phyloP scores from a whole-genome alignment of 2,888 invertebrate genomes.

The Aspidiotus destructor region DNA sequence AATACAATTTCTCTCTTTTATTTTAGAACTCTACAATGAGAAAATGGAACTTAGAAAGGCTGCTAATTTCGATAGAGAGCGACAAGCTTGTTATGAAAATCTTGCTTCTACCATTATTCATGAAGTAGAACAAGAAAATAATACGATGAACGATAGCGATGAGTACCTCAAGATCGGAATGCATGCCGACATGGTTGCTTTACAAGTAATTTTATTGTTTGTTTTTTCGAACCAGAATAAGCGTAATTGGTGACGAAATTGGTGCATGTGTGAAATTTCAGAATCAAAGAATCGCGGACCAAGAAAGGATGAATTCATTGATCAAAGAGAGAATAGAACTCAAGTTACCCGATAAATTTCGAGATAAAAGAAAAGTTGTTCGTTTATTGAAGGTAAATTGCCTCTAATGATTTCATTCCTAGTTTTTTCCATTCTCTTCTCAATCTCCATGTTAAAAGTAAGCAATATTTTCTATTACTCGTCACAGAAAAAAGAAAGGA shows the following conservation, averaged over 20 bases:
- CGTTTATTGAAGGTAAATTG: constrained; percentile 35
- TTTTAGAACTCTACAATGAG: constrained; percentile 10
- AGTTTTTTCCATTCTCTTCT: no score
- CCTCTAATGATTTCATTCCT: no score
- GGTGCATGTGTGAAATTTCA: neutral
- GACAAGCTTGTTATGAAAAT: constrained; percentile 10
- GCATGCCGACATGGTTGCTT: neutral
- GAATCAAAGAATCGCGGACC: constrained; percentile 27
- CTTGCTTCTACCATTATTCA: constrained; percentile 13
- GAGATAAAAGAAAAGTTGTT: constrained; percentile 33
- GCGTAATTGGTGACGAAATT: no score
- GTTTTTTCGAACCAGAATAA: no score
- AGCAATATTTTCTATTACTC: no score
- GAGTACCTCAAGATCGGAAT: neutral
- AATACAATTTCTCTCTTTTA: neutral
- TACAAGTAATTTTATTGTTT: constrained; percentile 1
- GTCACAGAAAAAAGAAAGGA: no score
- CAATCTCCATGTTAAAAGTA: no score
- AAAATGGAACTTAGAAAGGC: constrained; percentile 15
- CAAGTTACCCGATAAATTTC: constrained; percentile 33
- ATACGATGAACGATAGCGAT: neutral
- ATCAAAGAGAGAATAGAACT: constrained; percentile 34
- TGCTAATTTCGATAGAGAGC: constrained; percentile 5
- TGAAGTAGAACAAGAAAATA: constrained; percentile 10
- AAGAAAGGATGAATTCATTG: constrained; percentile 34